Evolutionary conservation across 2,113 vertebrate species (phyloP).

Genomic region (Zapus hudsonius): DNA sequence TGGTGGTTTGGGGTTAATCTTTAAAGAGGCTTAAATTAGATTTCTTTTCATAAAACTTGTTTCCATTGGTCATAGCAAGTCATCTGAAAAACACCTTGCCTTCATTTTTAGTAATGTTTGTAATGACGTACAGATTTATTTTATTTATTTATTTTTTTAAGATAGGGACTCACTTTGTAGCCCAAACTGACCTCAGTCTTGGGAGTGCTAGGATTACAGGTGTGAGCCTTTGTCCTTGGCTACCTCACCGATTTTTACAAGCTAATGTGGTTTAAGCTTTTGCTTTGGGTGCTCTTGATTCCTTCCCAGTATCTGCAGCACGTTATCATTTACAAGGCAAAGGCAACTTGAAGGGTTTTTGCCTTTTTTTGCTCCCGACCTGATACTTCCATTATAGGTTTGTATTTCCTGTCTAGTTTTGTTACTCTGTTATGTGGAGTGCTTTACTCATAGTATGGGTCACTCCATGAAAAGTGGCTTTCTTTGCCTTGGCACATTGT

Average conservation of each 20-base stretch:
- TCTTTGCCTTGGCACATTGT: not conserved
- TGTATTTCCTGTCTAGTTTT: not conserved
- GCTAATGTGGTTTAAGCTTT: not conserved
- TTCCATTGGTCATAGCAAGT: slow-evolving; percentile 76
- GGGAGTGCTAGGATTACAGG: no score
- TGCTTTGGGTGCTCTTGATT: not conserved
- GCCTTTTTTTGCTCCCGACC: not conserved
- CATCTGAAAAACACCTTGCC: slow-evolving; percentile 67
- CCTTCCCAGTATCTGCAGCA: not conserved
- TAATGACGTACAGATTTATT: slow-evolving; percentile 1
- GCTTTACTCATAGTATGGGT: not conserved
- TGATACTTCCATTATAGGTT: not conserved
- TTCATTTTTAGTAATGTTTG: slow-evolving; percentile 53
- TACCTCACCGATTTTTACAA: not conserved
- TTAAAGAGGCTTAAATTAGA: slow-evolving; percentile 85
- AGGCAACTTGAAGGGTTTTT: not conserved
- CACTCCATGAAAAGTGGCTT: not conserved
- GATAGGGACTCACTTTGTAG: not conserved
- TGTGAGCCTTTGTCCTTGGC: no score
- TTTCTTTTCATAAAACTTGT: slow-evolving; percentile 67
- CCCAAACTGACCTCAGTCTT: not conserved
- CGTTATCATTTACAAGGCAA: not conserved
- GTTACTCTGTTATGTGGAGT: not conserved
- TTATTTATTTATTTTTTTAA: no score
- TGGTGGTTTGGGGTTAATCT: slow-evolving; percentile 84